Base-by-base conservation (phyloP, 2,888 invertebrate species). In the Lissonota sp. region DNA sequence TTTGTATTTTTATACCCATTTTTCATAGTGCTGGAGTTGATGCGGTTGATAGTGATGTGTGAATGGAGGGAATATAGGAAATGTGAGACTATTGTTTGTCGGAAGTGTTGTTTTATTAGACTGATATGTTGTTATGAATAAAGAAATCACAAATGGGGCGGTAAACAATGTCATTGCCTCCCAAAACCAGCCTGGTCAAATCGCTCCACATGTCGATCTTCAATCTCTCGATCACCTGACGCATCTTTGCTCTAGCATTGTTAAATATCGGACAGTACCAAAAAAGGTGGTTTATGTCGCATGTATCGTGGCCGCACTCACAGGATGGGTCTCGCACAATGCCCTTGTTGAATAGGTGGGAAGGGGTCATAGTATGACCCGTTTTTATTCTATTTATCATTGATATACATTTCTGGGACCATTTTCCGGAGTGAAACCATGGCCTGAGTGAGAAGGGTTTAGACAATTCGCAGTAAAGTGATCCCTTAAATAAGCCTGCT, bases 321-420 rank as follows among this genome's bases (percentile, higher is more conserved):
- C 60, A 71, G 7, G 39, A 39, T 49, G 46, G 6, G 7, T 71
- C 44, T 14, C 40, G n/a, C 0, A 60, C 4, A 1, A 71, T 60
- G 10, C 70, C 70, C 40, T 60, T 71, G 12, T 10, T 60, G 39
- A 39, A 58, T 7, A 71, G 39, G 46, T 71, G 70, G 0, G 49
- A 58, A 0, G 70, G 60, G 2, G 60, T 49, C 3, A 60, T 37
- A 0, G 60, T 51, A 7, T 71, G 70, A 2, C 51, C 39, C 12
- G 70, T 60, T 37, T 37, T 71, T 3, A 71, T 51, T 71, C 70
- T 71, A 14, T 71, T 71, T 1, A 71, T 71, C 1, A 71, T 40
- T 0, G 42, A 6, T 2, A 69, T 69, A n/a, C 7, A 55, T n/a
- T 39, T 40, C 0, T 55, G 14, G 16, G 16, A 16, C 10, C 26